Evolutionary conservation across 2,888 invertebrate genomes (phyloP).

Genomic region (Alcis repandata): DNA sequence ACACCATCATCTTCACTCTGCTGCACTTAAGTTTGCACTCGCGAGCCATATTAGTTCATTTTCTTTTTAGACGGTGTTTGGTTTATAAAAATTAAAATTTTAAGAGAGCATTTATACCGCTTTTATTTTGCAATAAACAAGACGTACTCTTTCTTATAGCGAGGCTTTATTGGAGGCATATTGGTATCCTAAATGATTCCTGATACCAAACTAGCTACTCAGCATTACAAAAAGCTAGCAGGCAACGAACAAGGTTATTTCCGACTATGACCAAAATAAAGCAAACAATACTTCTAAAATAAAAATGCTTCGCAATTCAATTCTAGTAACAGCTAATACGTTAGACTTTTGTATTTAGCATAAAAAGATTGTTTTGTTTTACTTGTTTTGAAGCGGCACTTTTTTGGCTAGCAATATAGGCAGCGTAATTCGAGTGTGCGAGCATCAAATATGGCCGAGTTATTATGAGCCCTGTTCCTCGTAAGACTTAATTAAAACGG

Average conservation of each 20-base stretch:
- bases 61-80: background rate
- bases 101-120: too few relatives aligned
- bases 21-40: constrained; percentile 55
- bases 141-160: too few relatives aligned
- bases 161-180: too few relatives aligned
- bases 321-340: too few relatives aligned
- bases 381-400: constrained; percentile 21
- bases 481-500: constrained; percentile 46
- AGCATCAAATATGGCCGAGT: constrained; percentile 62
- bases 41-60: constrained; percentile 36
- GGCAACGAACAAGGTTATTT: too few relatives aligned
- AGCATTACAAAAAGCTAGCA: too few relatives aligned
- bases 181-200: too few relatives aligned
- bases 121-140: too few relatives aligned
- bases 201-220: too few relatives aligned
- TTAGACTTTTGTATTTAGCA: too few relatives aligned
- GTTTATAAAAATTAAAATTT: background rate
- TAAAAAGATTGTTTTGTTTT: too few relatives aligned
- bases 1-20: constrained; percentile 53
- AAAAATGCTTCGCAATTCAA: too few relatives aligned
- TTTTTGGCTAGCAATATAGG: constrained; percentile 50
- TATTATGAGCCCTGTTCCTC: constrained; percentile 59
- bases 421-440: constrained; percentile 58
- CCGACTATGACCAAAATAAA: background rate
- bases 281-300: background rate